These are phyloP conservation scores for Arizona elegans DNA, from an alignment of 2,113 vertebrate genomes.

Conservation along the genomic window DNA sequence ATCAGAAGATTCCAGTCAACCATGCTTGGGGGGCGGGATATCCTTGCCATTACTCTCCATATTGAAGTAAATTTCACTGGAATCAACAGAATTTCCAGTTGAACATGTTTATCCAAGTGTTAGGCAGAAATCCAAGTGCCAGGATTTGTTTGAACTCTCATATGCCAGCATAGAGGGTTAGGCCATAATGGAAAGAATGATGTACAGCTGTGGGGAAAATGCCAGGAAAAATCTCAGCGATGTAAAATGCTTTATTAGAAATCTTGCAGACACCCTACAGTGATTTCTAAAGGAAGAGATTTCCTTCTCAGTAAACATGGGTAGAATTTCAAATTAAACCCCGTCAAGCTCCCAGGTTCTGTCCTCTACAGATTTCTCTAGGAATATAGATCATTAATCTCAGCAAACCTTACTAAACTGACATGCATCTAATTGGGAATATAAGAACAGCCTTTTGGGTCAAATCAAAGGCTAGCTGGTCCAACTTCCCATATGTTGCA, in stretches of 20 bases:
- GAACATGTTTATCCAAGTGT: not conserved
- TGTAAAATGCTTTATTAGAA: not conserved
- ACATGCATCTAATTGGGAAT: not conserved
- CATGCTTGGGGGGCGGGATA: not conserved
- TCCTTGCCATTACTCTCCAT: not conserved
- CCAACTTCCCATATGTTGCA: not conserved
- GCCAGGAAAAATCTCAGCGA: not conserved
- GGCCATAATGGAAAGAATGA: constrained; percentile 2
- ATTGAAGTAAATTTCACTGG: not conserved
- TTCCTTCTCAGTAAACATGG: not conserved
- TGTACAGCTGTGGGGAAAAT: not conserved
- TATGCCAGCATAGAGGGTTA: not conserved
- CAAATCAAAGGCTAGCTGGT: not conserved
- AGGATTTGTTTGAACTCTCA: not conserved
- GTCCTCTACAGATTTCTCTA: not conserved
- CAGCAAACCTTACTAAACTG: not conserved
- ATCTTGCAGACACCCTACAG: not conserved
- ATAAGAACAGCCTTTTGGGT: not conserved
- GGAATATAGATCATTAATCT: not conserved
- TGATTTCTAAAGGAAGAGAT: not conserved
- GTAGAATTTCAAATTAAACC: not conserved
- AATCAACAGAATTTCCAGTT: not conserved
- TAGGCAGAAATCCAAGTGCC: not conserved
- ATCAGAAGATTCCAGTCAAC: not conserved
- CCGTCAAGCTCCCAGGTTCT: not conserved